phyloP scores from a whole-genome alignment of 2,888 invertebrate species.

The Ormyrus pomaceus region DNA sequence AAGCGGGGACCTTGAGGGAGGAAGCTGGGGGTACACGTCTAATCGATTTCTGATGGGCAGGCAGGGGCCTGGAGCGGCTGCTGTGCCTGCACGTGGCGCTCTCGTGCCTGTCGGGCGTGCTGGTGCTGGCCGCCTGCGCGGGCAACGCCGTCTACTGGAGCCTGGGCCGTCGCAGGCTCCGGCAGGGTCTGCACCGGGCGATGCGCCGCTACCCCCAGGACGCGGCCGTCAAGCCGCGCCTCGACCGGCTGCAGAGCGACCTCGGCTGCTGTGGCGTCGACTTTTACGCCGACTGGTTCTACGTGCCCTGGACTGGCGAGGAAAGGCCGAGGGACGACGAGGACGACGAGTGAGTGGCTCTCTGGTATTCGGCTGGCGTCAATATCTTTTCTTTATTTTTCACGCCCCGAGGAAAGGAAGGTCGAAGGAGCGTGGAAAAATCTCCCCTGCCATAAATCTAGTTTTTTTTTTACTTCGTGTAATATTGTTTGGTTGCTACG shows the following conservation, averaged over 20 bases:
- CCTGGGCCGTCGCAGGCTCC: slow-evolving; percentile 19
- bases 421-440: too few species aligned
- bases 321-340: slow-evolving; percentile 34
- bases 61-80: slow-evolving; percentile 51
- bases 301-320: slow-evolving; percentile 76
- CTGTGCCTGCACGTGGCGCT: slow-evolving; percentile 59
- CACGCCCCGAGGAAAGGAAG: too few species aligned
- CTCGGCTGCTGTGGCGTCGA: slow-evolving; percentile 81
- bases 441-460: too few species aligned
- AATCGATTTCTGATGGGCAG: neutral
- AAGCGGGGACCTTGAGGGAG: too few species aligned
- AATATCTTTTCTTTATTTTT: too few species aligned
- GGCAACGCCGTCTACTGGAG: slow-evolving; percentile 49
- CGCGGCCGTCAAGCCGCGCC: slow-evolving; percentile 77
- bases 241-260: slow-evolving; percentile 80
- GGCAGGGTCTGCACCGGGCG: slow-evolving; percentile 78
- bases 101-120: slow-evolving; percentile 58
- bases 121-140: slow-evolving; percentile 56
- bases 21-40: too few species aligned
- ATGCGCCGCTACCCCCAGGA: slow-evolving; percentile 79
- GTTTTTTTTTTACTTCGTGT: too few species aligned
- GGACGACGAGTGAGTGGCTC: slow-evolving; percentile 64
- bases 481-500: too few species aligned
- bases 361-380: too few species aligned
- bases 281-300: slow-evolving; percentile 81